Conservation (phyloP, 2,113 vertebrate genomes). For the Tragelaphus scriptus region DNA sequence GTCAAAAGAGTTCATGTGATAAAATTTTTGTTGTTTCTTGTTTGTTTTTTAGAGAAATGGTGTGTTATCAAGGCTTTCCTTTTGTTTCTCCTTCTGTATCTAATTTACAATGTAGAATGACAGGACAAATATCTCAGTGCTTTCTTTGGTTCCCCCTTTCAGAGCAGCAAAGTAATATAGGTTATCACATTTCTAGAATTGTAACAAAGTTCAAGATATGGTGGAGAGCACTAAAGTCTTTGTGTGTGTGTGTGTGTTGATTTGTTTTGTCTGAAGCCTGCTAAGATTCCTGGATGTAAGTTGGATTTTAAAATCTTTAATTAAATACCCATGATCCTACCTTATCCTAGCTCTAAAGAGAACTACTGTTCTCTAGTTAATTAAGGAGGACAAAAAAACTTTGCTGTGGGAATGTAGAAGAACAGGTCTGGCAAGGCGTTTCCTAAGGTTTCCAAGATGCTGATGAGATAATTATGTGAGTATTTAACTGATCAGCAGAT, state of each 20-base stretch:
- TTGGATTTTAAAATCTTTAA: constrained; percentile 1
- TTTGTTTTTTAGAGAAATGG: background rate
- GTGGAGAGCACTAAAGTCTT: background rate
- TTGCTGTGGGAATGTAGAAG: background rate
- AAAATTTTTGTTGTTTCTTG: background rate
- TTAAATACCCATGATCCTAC: background rate
- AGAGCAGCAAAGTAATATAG: background rate
- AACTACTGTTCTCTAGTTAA: background rate
- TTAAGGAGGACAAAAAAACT: background rate
- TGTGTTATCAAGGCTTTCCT: background rate
- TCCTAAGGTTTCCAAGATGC: background rate
- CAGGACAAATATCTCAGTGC: background rate
- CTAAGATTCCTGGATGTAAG: background rate
- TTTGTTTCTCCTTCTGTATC: background rate
- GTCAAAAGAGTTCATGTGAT: background rate
- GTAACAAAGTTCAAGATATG: background rate
- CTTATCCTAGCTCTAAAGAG: background rate
- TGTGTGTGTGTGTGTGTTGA: background rate
- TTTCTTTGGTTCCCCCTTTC: background rate
- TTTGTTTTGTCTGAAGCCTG: background rate
- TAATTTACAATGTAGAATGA: background rate
- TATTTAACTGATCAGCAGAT: background rate
- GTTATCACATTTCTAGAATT: background rate
- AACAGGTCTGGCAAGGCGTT: background rate
- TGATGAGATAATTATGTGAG: background rate